Evolutionary conservation across 2,888 invertebrate species (phyloP), one percentile per base, ranked within the genome.

Genomic region (Syrista parreyssii): DNA sequence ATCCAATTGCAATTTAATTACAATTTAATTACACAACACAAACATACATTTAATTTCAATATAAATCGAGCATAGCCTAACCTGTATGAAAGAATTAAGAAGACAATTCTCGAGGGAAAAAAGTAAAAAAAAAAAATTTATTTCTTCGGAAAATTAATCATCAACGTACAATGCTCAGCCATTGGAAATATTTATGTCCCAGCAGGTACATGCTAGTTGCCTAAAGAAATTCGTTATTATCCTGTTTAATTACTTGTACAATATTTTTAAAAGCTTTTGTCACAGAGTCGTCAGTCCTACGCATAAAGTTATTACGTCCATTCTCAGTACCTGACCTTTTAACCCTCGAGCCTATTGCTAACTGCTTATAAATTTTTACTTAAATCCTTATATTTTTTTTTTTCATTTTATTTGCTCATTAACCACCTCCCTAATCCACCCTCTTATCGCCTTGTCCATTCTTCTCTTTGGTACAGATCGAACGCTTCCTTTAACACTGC

Each of bases 301-400:
- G 79, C 82, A 82, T 86, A 89, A 89, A 84, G 85, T 83, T 89
- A 87, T 89, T 89, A 90, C 87, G 86, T 85, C 87, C 86, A 89
- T 90, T 90, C 90, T 81, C 82, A 83, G 90, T 90, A 90, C 87
- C 85, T 85, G 83, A 71, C 68, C 73, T 74, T 78, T 30, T 74
- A 36, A 31, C 12, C 69, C 31, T 68, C 75, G 36, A 15, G 76
- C 76, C 77, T 81, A 81, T 77, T 75, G 78, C 84, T 75, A 81
- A 83, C 86, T 86, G 86, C 88, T 90, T 90, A 90, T 90, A 88
- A 90, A 89, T 89, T 90, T 89, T 88, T 86, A 85, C 85, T 84
- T 23, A 9, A 55, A 15, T 23, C 15, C 6, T 40, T 40, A 40
- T 40, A 9, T n/a, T 33, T 34, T 36, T 55, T 86, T 88, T 87